Evolutionary conservation across 2,888 invertebrate genomes (phyloP).

Genomic region (Nemotelus nigrinus): DNA sequence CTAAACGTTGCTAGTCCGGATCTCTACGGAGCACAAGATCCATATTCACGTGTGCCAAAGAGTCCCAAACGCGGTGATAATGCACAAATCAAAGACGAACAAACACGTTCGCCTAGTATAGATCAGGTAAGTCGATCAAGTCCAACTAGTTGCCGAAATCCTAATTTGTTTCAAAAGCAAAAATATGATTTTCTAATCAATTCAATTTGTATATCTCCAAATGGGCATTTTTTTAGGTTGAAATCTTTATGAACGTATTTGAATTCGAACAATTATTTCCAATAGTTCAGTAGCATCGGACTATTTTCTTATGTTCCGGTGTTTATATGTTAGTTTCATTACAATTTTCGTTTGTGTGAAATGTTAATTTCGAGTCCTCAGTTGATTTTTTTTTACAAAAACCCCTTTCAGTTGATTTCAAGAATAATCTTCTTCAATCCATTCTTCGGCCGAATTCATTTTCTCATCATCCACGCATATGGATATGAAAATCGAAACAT

Average conservation of each 20-base stretch:
- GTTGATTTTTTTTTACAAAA: conserved; percentile 15
- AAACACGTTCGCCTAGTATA: conserved; percentile 85
- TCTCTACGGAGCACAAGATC: conserved; percentile 89
- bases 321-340: conserved; percentile 1
- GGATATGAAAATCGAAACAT: too few species aligned
- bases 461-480: neutral
- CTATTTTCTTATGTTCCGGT: conserved; percentile 17
- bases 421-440: neutral
- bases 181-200: neutral
- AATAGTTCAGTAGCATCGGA: conserved; percentile 19
- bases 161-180: neutral
- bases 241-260: conserved; percentile 5
- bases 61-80: conserved; percentile 74
- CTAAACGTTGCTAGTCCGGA: conserved; percentile 90
- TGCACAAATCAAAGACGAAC: conserved; percentile 66
- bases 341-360: conserved; percentile 3
- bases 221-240: conserved; percentile 25
- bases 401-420: neutral
- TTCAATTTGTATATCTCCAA: neutral
- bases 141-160: neutral
- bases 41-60: conserved; percentile 82
- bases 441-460: conserved; percentile 24
- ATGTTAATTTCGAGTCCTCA: neutral
- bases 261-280: conserved; percentile 8
- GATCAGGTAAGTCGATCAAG: conserved; percentile 79